A percentile compares a stretch with the other conserved stretches of the same genome.
These are phyloP conservation scores for Liolophura sinensis DNA, from an alignment of 1,140 invertebrate species.

Conservation along the genomic window DNA sequence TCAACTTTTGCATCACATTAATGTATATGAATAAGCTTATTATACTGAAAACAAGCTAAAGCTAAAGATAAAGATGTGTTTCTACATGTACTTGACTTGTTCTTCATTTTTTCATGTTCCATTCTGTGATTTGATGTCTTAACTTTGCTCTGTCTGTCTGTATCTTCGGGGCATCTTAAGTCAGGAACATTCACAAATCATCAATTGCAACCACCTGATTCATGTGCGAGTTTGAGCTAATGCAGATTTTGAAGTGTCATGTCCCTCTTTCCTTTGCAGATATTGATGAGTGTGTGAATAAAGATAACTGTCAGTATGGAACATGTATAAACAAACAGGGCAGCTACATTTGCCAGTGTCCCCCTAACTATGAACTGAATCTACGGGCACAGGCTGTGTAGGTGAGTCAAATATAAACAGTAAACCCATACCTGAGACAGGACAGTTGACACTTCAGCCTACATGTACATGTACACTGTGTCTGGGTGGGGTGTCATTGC, in stretches of 20 bases:
- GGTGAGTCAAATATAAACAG: slow-evolving; percentile 60
- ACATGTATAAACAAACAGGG: slow-evolving; percentile 78
- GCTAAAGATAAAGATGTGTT: too few species aligned
- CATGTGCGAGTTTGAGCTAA: background rate
- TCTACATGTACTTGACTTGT: too few species aligned
- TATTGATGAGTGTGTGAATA: slow-evolving; percentile 68
- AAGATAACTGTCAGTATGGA: slow-evolving; percentile 65
- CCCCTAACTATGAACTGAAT: slow-evolving; percentile 66
- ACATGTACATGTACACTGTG: background rate
- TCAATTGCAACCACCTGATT: too few species aligned
- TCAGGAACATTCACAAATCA: background rate
- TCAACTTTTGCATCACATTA: background rate
- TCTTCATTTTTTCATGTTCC: too few species aligned
- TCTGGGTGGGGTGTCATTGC: too few species aligned
- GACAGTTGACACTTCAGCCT: too few species aligned
- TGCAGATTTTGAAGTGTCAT: background rate
- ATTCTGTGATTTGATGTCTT: too few species aligned
- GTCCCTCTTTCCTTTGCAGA: slow-evolving; percentile 56
- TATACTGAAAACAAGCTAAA: background rate
- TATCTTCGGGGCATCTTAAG: too few species aligned
- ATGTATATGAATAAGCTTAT: background rate
- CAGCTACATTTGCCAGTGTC: slow-evolving; percentile 79
- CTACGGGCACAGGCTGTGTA: slow-evolving; percentile 71
- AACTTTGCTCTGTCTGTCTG: too few species aligned
- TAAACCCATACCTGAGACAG: background rate